Evolutionary conservation across 1,140 invertebrate genomes (phyloP).

Genomic region (Cardiocondyla obscurior): DNA sequence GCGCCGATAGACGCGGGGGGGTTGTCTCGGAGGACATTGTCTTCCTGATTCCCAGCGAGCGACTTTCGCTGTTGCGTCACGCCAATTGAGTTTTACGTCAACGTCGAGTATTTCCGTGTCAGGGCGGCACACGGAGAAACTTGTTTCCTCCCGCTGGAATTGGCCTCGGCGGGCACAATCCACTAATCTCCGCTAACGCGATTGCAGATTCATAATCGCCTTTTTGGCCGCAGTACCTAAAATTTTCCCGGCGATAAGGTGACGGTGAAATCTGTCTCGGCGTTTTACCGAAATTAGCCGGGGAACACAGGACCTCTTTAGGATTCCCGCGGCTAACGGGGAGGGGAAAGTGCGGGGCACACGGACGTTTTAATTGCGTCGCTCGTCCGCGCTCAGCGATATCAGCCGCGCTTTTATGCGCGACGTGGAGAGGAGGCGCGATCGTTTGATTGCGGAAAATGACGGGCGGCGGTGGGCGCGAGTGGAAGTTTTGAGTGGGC

Average conservation of each 20-base stretch:
- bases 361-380: constrained; percentile 62
- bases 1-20: background rate
- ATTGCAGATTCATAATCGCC: background rate
- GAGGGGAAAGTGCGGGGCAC: background rate
- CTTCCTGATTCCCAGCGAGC: background rate
- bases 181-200: background rate
- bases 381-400: constrained; percentile 18
- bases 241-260: background rate
- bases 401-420: constrained; percentile 46
- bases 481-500: constrained; percentile 78
- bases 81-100: constrained; percentile 4
- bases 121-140: background rate
- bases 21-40: background rate
- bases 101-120: background rate
- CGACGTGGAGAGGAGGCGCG: constrained; percentile 47
- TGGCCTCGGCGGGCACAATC: background rate
- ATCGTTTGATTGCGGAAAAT: constrained; percentile 76
- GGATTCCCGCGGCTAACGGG: background rate
- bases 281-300: constrained; percentile 33
- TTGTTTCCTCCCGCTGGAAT: background rate
- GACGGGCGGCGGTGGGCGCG: constrained; percentile 70
- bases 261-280: background rate
- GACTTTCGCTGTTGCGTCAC: background rate
- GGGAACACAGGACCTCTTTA: constrained; percentile 4
- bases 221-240: background rate